Base-by-base conservation (phyloP, 1,140 invertebrate genomes). In the Leptestheria dahalacensis region DNA sequence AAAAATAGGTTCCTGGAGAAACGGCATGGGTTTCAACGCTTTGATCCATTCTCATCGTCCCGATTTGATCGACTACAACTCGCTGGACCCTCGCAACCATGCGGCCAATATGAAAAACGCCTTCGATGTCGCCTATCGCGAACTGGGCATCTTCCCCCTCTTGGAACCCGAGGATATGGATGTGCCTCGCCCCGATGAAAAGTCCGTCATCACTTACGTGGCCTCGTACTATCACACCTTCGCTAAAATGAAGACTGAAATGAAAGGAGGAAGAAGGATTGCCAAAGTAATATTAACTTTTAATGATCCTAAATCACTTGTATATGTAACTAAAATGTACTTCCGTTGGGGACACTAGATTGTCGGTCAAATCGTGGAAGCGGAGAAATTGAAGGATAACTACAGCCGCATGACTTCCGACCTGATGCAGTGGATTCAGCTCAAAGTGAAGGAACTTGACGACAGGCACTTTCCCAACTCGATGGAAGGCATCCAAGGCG, bases 201-300 rank as follows among this genome's bases (percentile, higher is more conserved):
- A 95, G 70, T 96, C 88, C 54, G 86, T 96, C 66, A 89, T 97
- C 71, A 97, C 93, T n/a, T 97, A 97, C 69, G 92, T 97, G 10
- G 92, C 91, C 1, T 93, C 92, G 12, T 99, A 97, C 74, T 99
- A 99, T 74, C 96, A 99, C 74, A 97, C 94, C 23, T 99, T 99
- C 78, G 94, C 95, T 28, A 82, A 92, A 65, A 96, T 98, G 91
- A 98, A 98, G 76, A 95, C 90, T 72, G 95, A 98, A 72, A 86
- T 91, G 74, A 98, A 95, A 71, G 94, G 92, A 65, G 93, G 94
- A 23, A 85, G 93, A 67, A 79, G 96, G 72, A 97, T 99, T 69
- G 93, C 92, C 3, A 98, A 99, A 76, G 90, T 94, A 74, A 78
- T 76, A 75, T 20, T 41, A 9, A 56, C 11, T 25, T 55, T 29